phyloP scores from a whole-genome alignment of 64 coral and sea anemone genomes.

The Montipora sp. region DNA sequence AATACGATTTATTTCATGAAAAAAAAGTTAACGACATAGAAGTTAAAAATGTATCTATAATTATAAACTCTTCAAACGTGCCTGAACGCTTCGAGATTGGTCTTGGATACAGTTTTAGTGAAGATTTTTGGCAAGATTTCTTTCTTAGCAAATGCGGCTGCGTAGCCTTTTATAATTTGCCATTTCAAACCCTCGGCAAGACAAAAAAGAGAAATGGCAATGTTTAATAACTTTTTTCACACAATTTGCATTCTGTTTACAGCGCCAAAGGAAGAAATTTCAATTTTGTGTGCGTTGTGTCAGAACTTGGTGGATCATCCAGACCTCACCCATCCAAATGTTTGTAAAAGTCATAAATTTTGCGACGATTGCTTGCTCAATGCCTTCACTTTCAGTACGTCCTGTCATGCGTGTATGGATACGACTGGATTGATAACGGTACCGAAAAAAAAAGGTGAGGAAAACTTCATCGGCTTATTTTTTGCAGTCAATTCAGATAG shows the following conservation, averaged over 20 bases:
- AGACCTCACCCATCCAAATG: neutral
- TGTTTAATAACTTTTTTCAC: neutral
- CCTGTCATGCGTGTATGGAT: constrained; percentile 9
- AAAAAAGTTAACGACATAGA: too few relatives aligned
- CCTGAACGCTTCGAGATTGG: too few relatives aligned
- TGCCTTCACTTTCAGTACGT: constrained; percentile 2
- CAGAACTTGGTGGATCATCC: neutral
- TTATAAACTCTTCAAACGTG: too few relatives aligned
- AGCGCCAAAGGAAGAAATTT: neutral
- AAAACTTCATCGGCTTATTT: neutral
- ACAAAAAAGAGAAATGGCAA: too few relatives aligned
- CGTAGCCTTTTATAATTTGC: too few relatives aligned
- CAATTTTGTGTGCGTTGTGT: neutral
- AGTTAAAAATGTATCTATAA: too few relatives aligned
- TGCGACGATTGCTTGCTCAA: constrained; percentile 15
- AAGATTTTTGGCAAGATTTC: too few relatives aligned
- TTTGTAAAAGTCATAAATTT: constrained; percentile 8
- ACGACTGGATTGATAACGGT: neutral
- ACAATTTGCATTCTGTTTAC: neutral
- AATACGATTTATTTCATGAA: too few relatives aligned
- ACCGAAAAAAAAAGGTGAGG: neutral
- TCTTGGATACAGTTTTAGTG: too few relatives aligned
- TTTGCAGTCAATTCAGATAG: too few relatives aligned
- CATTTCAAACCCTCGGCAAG: too few relatives aligned
- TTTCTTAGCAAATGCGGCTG: too few relatives aligned